Conservation (phyloP, 2,113 vertebrate genomes). For the Pontoporia blainvillei region DNA sequence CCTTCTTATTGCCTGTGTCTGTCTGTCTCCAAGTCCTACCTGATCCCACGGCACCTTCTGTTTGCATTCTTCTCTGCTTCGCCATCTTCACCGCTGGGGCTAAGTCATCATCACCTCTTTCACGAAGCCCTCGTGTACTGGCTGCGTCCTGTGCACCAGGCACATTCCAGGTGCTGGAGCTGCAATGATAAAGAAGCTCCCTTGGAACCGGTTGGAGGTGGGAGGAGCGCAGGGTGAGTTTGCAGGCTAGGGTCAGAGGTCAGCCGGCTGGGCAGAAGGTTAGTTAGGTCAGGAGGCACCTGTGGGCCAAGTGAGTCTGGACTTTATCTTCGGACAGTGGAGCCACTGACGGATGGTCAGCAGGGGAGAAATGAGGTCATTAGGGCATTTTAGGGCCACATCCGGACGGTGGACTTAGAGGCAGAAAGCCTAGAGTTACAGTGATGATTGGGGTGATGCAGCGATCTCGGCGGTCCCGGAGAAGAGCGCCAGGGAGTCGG, state of each 20-base stretch:
- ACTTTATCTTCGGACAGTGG: neutral
- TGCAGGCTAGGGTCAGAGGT: neutral
- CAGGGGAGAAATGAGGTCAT: neutral
- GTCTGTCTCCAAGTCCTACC: neutral
- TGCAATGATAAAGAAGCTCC: neutral
- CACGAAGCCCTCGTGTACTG: neutral
- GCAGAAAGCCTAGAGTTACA: neutral
- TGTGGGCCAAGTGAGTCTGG: neutral
- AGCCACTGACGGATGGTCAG: neutral
- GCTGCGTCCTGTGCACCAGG: neutral
- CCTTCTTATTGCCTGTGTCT: neutral
- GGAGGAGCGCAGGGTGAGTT: neutral
- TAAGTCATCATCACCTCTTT: neutral
- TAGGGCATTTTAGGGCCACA: neutral
- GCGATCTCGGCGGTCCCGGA: fast-evolving
- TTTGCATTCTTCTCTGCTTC: neutral
- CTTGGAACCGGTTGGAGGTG: neutral
- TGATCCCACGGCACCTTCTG: neutral
- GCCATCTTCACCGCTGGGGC: neutral
- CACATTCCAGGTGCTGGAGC: neutral
- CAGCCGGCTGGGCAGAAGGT: neutral
- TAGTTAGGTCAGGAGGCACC: neutral
- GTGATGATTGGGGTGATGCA: too few species aligned
- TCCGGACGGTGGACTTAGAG: neutral
- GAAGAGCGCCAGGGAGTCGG: too few species aligned